These are phyloP conservation scores for Nymphalis urticae DNA, from an alignment of 2,888 invertebrate genomes.

Conservation along the genomic window DNA sequence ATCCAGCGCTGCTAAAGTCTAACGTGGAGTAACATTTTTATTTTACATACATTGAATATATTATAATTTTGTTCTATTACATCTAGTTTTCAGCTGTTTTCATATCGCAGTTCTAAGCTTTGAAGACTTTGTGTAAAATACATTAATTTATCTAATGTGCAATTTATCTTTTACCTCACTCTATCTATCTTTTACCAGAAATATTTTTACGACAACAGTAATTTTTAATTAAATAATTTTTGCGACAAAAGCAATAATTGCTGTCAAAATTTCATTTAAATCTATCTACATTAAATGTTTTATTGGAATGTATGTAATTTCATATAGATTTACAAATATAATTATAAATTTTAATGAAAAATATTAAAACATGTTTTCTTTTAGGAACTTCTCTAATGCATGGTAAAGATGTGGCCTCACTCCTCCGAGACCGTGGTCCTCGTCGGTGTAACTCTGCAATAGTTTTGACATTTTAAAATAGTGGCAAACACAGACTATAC, in stretches of 20 bases:
- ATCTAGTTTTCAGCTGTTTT: neutral
- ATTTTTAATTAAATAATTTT: too few relatives aligned
- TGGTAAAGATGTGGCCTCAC: slow-evolving; percentile 95
- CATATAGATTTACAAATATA: slow-evolving; percentile 11
- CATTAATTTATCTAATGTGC: neutral
- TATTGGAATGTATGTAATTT: slow-evolving; percentile 10
- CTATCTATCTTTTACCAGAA: too few relatives aligned
- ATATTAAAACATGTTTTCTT: slow-evolving; percentile 66
- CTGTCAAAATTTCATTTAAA: neutral
- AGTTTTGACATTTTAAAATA: slow-evolving; percentile 23
- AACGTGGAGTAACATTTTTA: too few relatives aligned
- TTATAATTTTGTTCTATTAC: too few relatives aligned
- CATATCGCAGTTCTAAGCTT: slow-evolving; percentile 1
- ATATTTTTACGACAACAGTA: neutral
- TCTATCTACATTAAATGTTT: slow-evolving; percentile 7
- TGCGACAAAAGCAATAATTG: too few relatives aligned
- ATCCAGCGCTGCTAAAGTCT: too few relatives aligned
- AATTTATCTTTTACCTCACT: neutral
- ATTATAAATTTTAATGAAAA: neutral
- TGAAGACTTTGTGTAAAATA: neutral
- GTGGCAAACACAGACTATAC: too few relatives aligned
- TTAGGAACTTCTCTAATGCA: slow-evolving; percentile 91
- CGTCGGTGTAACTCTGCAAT: slow-evolving; percentile 95
- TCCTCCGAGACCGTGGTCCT: slow-evolving; percentile 92
- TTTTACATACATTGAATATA: too few relatives aligned